phyloP scores from a whole-genome alignment of 2,888 invertebrate species.

The Pinctada fucata region DNA sequence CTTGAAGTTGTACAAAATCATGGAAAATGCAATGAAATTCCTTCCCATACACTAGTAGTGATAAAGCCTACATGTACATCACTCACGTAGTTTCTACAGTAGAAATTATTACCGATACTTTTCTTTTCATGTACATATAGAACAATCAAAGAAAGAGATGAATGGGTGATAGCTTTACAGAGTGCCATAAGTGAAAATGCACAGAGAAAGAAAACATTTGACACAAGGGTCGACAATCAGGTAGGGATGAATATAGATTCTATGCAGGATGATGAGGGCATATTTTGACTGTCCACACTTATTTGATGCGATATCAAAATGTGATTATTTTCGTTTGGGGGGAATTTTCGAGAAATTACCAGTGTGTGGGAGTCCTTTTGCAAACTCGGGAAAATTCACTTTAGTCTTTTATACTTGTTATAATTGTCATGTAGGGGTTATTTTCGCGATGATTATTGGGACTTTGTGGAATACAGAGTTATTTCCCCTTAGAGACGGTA shows the following conservation, averaged over 20 bases:
- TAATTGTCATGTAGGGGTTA: too few species aligned
- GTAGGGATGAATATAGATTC: conserved; percentile 37
- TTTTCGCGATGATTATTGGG: background rate
- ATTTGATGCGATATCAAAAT: too few species aligned
- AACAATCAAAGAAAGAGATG: conserved; percentile 78
- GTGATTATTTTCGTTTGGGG: background rate
- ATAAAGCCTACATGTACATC: too few species aligned
- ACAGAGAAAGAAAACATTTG: conserved; percentile 77
- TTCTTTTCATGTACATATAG: conserved; percentile 57
- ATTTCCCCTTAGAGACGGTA: too few species aligned
- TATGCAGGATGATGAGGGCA: too few species aligned
- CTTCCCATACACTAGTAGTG: too few species aligned
- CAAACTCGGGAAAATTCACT: background rate
- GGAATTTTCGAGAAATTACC: background rate
- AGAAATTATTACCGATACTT: too few species aligned
- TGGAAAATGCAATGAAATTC: too few species aligned
- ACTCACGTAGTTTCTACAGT: too few species aligned
- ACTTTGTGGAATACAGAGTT: too few species aligned
- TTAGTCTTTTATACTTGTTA: background rate
- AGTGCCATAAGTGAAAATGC: conserved; percentile 78
- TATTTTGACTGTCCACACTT: too few species aligned
- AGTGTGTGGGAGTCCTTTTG: background rate
- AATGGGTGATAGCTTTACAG: conserved; percentile 79
- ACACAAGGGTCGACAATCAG: conserved; percentile 60
- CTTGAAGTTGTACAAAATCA: too few species aligned